Evolutionary conservation across 2,888 invertebrate genomes (phyloP).

Genomic region (Microdon myrmicae): DNA sequence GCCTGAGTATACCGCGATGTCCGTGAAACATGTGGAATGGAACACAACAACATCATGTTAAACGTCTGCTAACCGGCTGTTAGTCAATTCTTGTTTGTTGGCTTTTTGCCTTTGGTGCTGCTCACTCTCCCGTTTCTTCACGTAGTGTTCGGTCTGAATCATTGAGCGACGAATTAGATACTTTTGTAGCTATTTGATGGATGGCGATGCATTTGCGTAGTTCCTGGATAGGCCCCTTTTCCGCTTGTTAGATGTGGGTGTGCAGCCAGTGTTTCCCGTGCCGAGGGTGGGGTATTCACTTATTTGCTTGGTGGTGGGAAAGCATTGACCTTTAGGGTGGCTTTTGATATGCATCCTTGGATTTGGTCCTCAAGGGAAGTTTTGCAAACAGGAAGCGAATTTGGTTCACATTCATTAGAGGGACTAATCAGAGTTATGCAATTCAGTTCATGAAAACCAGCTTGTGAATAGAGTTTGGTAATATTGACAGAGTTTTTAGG

Average conservation of each 20-base stretch:
- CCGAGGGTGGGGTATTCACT: constrained; percentile 5
- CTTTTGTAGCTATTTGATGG: constrained; percentile 12
- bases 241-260: constrained; percentile 10
- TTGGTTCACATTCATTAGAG: no score
- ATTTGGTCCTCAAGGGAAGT: no score
- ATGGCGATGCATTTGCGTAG: constrained; percentile 18
- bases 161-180: no score
- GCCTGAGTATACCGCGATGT: constrained; percentile 38
- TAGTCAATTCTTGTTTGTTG: constrained; percentile 17
- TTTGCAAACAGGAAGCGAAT: no score
- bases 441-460: no score
- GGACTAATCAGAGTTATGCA: no score
- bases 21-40: no score
- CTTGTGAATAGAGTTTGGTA: no score
- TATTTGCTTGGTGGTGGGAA: constrained; percentile 23
- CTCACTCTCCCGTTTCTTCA: constrained; percentile 5
- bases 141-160: no score
- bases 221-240: constrained; percentile 10
- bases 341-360: background rate
- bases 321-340: constrained; percentile 37
- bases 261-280: constrained; percentile 12
- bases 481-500: no score
- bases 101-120: background rate
- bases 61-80: constrained; percentile 20
- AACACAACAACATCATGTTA: constrained; percentile 17